Percentiles rank a stretch among this genome's conserved stretches.
phyloP scores from a whole-genome alignment of 2,797 vertebrate species.

The Megalops cyprinoides region DNA sequence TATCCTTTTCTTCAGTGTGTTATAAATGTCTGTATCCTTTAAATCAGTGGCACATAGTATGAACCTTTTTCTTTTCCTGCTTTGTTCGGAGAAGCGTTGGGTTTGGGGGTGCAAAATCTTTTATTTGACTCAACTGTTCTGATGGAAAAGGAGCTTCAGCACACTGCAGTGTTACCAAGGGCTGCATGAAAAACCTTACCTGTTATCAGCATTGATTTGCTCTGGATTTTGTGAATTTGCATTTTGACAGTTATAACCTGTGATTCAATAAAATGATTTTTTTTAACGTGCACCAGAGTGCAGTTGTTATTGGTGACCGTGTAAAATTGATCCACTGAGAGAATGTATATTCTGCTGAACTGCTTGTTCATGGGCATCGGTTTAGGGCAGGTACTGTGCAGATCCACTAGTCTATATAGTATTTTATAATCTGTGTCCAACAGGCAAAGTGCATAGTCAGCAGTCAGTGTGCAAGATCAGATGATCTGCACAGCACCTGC shows the following conservation, averaged over 20 bases:
- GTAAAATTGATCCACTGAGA: no score
- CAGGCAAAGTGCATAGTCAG: no score
- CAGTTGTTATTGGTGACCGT: slow-evolving; percentile 20
- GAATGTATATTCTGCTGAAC: no score
- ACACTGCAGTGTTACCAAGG: slow-evolving; percentile 48
- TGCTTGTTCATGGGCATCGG: no score
- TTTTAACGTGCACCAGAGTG: slow-evolving; percentile 42
- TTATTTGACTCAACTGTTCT: slow-evolving; percentile 3
- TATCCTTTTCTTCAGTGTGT: slow-evolving; percentile 1
- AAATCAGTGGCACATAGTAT: background rate
- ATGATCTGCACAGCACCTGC: no score
- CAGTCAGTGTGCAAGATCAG: no score
- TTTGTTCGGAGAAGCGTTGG: slow-evolving; percentile 13
- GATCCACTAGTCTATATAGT: no score
- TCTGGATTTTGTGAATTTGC: slow-evolving; percentile 49
- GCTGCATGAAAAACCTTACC: slow-evolving; percentile 50
- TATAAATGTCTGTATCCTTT: slow-evolving; percentile 19
- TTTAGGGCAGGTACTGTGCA: no score
- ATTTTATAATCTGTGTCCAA: no score
- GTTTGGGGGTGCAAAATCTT: background rate
- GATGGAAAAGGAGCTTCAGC: slow-evolving; percentile 31
- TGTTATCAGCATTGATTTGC: slow-evolving; percentile 56
- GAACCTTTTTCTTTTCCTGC: background rate
- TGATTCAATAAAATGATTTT: slow-evolving; percentile 70
- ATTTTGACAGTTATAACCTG: slow-evolving; percentile 51